Percentiles rank a stretch among this genome's conserved stretches.
These are phyloP conservation scores for Pomacea canaliculata DNA, from an alignment of 2,888 invertebrate genomes.

Conservation along the genomic window DNA sequence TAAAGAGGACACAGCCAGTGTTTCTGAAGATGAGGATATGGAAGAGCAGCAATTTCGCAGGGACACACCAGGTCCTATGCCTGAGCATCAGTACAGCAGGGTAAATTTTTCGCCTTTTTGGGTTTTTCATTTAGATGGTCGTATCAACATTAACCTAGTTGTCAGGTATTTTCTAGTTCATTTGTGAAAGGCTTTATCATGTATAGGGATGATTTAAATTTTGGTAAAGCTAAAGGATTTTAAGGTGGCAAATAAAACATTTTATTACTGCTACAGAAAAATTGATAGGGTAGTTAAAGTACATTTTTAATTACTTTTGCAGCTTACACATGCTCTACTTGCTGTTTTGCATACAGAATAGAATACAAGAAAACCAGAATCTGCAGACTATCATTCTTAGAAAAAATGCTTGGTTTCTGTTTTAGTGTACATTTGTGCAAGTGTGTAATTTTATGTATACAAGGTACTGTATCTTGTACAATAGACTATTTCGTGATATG, in stretches of 20 bases:
- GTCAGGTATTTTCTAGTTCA: neutral
- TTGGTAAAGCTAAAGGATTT: too few species aligned
- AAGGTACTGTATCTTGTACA: neutral
- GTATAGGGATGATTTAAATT: neutral
- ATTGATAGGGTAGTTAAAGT: too few species aligned
- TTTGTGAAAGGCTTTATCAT: neutral
- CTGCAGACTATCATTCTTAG: too few species aligned
- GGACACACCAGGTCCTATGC: slow-evolving; percentile 58
- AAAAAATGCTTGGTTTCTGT: too few species aligned
- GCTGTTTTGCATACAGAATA: too few species aligned
- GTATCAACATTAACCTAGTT: neutral
- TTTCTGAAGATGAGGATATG: slow-evolving; percentile 31
- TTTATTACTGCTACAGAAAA: too few species aligned
- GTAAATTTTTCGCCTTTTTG: slow-evolving; percentile 35
- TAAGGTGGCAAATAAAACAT: too few species aligned
- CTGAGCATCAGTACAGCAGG: slow-evolving; percentile 62
- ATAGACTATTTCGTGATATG: slow-evolving; percentile 53
- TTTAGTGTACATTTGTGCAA: neutral
- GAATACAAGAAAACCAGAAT: too few species aligned
- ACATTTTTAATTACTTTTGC: too few species aligned
- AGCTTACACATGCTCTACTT: too few species aligned
- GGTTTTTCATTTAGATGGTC: neutral
- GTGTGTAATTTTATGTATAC: neutral
- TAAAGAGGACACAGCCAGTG: slow-evolving; percentile 21
- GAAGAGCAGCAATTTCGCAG: slow-evolving; percentile 36